phyloP scores from a whole-genome alignment of 2,888 invertebrate genomes.

The Lissonota sp. region DNA sequence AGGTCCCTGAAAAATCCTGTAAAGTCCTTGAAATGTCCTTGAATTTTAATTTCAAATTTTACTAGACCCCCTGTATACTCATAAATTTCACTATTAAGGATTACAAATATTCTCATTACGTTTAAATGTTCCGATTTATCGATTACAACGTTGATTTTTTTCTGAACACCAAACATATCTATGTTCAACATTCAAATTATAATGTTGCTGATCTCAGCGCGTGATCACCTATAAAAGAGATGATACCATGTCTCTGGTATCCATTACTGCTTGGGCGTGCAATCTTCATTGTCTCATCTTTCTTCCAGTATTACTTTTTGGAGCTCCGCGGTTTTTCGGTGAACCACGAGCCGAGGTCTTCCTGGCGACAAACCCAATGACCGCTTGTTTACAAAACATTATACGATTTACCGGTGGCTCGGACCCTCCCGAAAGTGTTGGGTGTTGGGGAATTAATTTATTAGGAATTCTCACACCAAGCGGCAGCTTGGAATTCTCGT shows the following conservation, averaged over 20 bases:
- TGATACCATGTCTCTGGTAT: not conserved
- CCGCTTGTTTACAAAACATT: constrained; percentile 79
- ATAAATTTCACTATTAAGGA: too few relatives aligned
- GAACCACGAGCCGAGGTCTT: constrained; percentile 52
- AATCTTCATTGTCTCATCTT: constrained; percentile 62
- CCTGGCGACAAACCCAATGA: constrained; percentile 72
- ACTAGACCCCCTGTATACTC: too few relatives aligned
- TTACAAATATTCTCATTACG: too few relatives aligned
- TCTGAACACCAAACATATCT: too few relatives aligned
- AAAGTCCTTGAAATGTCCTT: too few relatives aligned
- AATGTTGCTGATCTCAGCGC: too few relatives aligned
- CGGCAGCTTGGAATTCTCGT: constrained; percentile 73
- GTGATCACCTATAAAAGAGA: too few relatives aligned
- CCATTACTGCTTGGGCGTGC: constrained; percentile 40
- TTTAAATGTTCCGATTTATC: too few relatives aligned
- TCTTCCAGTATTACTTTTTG: constrained; percentile 28
- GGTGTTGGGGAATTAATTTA: constrained; percentile 70
- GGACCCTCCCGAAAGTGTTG: constrained; percentile 72
- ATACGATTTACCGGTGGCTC: constrained; percentile 72
- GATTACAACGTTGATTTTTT: too few relatives aligned
- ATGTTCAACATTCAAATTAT: too few relatives aligned
- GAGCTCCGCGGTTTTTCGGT: constrained; percentile 8
- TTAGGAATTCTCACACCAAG: constrained; percentile 72
- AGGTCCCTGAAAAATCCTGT: too few relatives aligned
- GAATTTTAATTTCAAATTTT: too few relatives aligned